Evolutionary conservation across 2,888 invertebrate genomes (phyloP), one percentile per base, ranked within the genome.

Genomic region (Brachylomia viminalis): DNA sequence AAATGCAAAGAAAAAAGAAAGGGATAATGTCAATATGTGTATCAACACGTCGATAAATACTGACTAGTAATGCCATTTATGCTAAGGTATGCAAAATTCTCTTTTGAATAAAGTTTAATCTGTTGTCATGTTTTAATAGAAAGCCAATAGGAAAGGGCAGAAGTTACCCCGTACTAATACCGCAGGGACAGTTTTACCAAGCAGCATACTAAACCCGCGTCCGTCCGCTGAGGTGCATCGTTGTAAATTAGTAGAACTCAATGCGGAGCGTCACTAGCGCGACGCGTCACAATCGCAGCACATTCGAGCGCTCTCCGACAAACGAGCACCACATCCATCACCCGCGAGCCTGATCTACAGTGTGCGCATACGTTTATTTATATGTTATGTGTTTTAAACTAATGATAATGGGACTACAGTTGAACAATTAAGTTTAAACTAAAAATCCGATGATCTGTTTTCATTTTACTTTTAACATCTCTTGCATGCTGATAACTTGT

Each of bases 161-260:
- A 27, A 20, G 13, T n/a, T n/a, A 7, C 10, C 20, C 2, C n/a
- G 15, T 20, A 33, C 33, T 33, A 2, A 17, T 13, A 17, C 58
- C 33, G 15, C 42, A 42, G 10, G 27, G 58, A 58, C 8, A 45
- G 38, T 64, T 78, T 33, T 33, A 33, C 42, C 17, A 67, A 67
- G 47, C 38, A 56, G 17, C 23, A 33, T 33, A 20, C 61, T 80
- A 69, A 80, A 38, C 52, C 42, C n/a, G 58, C 30, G 54, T 75
- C 42, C 45, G 33, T 56, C 59, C 71, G 75, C 23, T 66, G 69
- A 54, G 52, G 72, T n/a, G 62, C 54, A 59, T 54, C 54, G 45
- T 27, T 38, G 68, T 83, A 85, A 75, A 76, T 85, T 75, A 73
- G 56, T 20, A 20, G 58, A 49, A 56, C 84, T 71, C 80, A 80